These are phyloP conservation scores for Pedionomus torquatus DNA, from an alignment of 2,113 vertebrate species.

Conservation along the genomic window DNA sequence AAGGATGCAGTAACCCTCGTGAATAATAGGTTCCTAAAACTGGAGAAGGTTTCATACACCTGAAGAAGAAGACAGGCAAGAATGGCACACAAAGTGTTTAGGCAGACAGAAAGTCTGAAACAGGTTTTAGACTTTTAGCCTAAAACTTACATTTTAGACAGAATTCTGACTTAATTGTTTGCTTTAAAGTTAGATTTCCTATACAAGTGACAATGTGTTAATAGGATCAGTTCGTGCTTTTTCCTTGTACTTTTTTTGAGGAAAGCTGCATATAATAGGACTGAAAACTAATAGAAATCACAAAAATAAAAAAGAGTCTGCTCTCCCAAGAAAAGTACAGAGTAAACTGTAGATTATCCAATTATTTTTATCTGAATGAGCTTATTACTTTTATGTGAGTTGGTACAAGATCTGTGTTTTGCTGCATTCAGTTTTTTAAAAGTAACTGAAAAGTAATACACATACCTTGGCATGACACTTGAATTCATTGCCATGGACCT, in stretches of 20 bases:
- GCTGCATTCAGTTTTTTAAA: not conserved
- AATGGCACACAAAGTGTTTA: not conserved
- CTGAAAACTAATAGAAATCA: not conserved
- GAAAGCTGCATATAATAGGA: not conserved
- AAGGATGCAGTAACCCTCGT: not conserved
- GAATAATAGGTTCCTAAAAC: not conserved
- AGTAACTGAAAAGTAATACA: not conserved
- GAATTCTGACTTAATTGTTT: not conserved
- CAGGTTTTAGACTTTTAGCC: no score
- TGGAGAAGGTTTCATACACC: not conserved
- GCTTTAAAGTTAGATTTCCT: not conserved
- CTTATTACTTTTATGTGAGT: not conserved
- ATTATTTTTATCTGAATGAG: not conserved
- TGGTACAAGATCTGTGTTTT: slow-evolving; percentile 12
- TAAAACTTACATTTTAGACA: not conserved
- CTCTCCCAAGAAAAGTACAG: not conserved
- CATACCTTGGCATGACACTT: not conserved
- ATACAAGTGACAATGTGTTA: not conserved
- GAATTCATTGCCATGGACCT: slow-evolving; percentile 11
- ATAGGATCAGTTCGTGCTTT: not conserved
- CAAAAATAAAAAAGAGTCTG: not conserved
- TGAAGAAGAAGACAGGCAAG: not conserved
- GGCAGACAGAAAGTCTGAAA: not conserved
- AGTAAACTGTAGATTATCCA: not conserved
- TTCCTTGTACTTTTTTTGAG: not conserved